Evolutionary conservation across 2,797 vertebrate species (phyloP), one percentile per base, ranked within the genome.

Genomic region (Otolemur crassicaudatus): DNA sequence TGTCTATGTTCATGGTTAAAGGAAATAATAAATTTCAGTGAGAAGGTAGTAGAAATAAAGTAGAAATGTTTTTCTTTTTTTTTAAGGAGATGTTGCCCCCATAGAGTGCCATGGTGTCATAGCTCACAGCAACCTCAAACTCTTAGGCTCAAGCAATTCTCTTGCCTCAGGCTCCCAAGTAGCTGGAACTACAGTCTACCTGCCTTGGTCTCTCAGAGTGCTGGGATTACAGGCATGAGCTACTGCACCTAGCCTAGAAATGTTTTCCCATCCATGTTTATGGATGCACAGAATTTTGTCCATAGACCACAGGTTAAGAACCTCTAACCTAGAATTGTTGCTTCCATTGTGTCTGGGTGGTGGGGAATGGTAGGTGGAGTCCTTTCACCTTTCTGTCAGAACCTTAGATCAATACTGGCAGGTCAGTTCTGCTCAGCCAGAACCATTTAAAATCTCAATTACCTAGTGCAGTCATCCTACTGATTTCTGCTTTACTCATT

Each of bases 391-490:
- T 37, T 61, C 27, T 85, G 73, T 93, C 73, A 82, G 84, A 90
- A 85, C 69, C 65, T 90, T 77, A 96, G 4, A 96, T 95, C n/a
- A 87, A 16, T 87, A 76, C 61, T 96, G 95, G 84, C 94, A 83
- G 90, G 20, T 84, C 43, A 82, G 72, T 87, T 96, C 58, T 84
- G 53, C 76, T 96, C 0, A 40, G 94, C 92, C 87, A 92, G 92
- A 97, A 92, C 94, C 87, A 80, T 90, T 97, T 90, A 96, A 94
- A 97, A 93, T 96, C 94, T 96, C 95, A 95, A 43, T 97, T 96
- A 97, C 49, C 46, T 88, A 34, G 40, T 87, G 67, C 77, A 43
- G 43, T 80, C 93, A 94, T 95, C 77, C 84, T 58, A 85, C 90
- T 82, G 92, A 96, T 96, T 94, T 72, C 70, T 96, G 95, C 94